phyloP scores from a whole-genome alignment of 2,797 vertebrate species.

The Pangasius krempfi region DNA sequence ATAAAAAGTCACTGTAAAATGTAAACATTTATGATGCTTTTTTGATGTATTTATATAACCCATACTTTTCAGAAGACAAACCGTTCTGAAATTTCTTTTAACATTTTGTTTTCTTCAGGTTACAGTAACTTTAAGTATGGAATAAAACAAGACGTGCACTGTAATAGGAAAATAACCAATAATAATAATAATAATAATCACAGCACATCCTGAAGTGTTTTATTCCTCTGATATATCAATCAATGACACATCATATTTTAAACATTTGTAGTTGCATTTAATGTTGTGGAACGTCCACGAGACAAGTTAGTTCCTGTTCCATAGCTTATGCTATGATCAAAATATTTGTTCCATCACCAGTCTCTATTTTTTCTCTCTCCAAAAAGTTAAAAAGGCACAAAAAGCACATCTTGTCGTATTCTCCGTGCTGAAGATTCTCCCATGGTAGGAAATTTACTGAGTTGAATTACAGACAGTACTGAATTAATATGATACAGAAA shows the following conservation, averaged over 20 bases:
- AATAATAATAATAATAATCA: neutral
- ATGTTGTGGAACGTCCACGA: neutral
- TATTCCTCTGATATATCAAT: neutral
- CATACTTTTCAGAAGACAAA: neutral
- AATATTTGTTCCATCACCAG: no score
- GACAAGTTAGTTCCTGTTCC: neutral
- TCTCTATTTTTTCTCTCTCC: neutral
- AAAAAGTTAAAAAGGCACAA: neutral
- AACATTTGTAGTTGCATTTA: neutral
- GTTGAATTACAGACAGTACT: no score
- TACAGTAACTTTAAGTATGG: neutral
- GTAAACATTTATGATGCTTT: neutral
- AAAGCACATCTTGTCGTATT: neutral
- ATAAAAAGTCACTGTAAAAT: neutral
- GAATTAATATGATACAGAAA: no score
- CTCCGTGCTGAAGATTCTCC: neutral
- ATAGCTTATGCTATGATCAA: neutral
- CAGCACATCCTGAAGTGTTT: neutral
- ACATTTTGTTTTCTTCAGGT: neutral
- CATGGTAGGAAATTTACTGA: neutral
- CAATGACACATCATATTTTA: neutral
- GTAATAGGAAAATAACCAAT: neutral
- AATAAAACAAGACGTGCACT: neutral
- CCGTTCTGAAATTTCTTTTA: neutral
- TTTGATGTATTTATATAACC: neutral